These are phyloP conservation scores for Hyposmocoma kahamanoa DNA, from an alignment of 1,140 invertebrate genomes.

Conservation along the genomic window DNA sequence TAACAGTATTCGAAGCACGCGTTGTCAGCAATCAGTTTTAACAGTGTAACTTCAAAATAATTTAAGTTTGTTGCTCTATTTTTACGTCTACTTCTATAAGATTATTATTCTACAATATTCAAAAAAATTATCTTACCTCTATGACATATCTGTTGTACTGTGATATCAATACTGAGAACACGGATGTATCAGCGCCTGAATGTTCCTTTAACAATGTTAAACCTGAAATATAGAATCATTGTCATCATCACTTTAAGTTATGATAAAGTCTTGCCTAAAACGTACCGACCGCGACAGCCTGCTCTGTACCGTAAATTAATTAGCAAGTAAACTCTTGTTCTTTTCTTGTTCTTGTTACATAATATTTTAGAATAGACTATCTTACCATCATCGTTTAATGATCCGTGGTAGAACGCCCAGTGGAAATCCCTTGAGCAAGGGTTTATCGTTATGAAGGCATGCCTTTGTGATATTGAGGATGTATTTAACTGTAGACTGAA, in stretches of 20 bases:
- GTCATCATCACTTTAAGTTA: too few relatives aligned
- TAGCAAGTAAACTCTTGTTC: too few relatives aligned
- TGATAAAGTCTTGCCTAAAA: too few relatives aligned
- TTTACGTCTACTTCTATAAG: too few relatives aligned
- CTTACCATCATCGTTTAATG: constrained; percentile 39
- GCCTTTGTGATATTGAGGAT: constrained; percentile 33
- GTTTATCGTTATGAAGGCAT: constrained; percentile 49
- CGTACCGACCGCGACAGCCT: too few relatives aligned
- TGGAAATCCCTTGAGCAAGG: constrained; percentile 48
- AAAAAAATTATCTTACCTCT: constrained; percentile 34
- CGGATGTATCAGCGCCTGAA: constrained; percentile 33
- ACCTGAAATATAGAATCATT: neutral
- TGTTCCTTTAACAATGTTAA: constrained; percentile 34
- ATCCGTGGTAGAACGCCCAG: constrained; percentile 47
- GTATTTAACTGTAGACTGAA: constrained; percentile 56
- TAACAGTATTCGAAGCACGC: too few relatives aligned
- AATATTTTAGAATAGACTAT: neutral
- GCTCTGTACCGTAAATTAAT: too few relatives aligned
- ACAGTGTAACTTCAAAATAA: too few relatives aligned
- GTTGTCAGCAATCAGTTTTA: too few relatives aligned
- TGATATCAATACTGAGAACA: constrained; percentile 37
- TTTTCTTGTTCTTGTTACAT: too few relatives aligned
- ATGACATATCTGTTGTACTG: constrained; percentile 51
- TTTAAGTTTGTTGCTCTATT: too few relatives aligned
- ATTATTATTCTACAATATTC: too few relatives aligned